Evolutionary conservation across 2,113 vertebrate species (phyloP).

Genomic region (Centropus bengalensis): DNA sequence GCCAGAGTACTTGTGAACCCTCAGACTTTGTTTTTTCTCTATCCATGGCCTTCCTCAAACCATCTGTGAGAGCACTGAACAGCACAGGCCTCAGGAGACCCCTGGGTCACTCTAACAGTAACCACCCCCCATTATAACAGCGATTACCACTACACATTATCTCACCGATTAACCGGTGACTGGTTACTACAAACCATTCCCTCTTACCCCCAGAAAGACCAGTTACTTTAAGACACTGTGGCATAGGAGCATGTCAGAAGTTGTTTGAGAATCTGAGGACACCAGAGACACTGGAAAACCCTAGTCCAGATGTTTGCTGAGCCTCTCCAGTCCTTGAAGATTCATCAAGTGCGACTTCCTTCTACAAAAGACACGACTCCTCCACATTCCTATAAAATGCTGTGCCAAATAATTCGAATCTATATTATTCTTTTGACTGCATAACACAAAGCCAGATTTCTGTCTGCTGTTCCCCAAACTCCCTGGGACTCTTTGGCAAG

Average conservation of each 20-base stretch:
- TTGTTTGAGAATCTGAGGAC: not conserved
- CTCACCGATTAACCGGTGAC: not conserved
- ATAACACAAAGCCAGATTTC: not conserved
- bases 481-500: not conserved
- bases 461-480: not conserved
- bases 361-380: not conserved
- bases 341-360: not conserved
- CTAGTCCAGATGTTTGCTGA: not conserved
- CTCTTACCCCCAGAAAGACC: not conserved
- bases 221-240: not conserved
- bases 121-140: not conserved
- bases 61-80: not conserved
- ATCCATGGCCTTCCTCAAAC: not conserved
- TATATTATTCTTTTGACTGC: not conserved
- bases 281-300: not conserved
- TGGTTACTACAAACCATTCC: not conserved
- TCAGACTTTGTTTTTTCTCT: not conserved
- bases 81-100: not conserved
- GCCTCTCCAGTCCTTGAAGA: not conserved
- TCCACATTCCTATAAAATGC: not conserved
- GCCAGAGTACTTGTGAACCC: not conserved
- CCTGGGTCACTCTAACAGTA: not conserved
- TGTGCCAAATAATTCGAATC: not conserved
- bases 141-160: not conserved
- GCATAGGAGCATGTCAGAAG: not conserved